Base-by-base conservation (phyloP, 2,797 vertebrate species). In the Bovichtus variegatus region DNA sequence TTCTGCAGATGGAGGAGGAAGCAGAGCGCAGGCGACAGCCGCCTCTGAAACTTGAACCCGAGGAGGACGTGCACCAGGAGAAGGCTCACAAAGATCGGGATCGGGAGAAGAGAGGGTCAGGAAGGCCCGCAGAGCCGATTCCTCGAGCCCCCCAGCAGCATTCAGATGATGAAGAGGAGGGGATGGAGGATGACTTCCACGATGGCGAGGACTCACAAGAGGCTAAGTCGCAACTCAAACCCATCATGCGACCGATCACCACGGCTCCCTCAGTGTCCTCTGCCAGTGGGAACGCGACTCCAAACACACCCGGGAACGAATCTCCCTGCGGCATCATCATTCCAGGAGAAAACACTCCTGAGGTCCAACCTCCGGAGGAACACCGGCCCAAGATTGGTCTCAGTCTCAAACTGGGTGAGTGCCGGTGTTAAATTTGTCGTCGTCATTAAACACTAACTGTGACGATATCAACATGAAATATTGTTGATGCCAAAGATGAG, bases 251-350 rank as follows among this genome's bases (percentile, higher is more conserved):
- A 85, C 98, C 98, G 38, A 98, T 99, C 87, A 98, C 96, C 53
- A 96, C 97, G 10, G 98, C 98, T 25, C 98, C 98, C 0, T 99
- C 98, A 0, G 97, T 99, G 85, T 99, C 98, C 38, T 99, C 98
- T 25, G 97, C 96, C 88, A 99, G 98, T 68, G 97, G 97, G 81
- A 97, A 98, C 9, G 97, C 93, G 71, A 97, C 98, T 6, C 98
- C 98, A 23, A 98, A 98, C 94, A 96, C 98, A 13, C 98, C 98
- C 2, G 96, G 96, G 67, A 97, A 97, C 57, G 98, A 99, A 50
- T 99, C 98, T 77, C 98, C 98, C 29, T 98, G 97, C 65, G 98
- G 98, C 80, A 99, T 99, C 88, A 99, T 99, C 86, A 99, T 99
- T 86, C 98, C 98, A 57, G 98, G 99, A 5, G 98, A 99, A 94